Evolutionary conservation across 2,888 invertebrate genomes (phyloP), one percentile per base, ranked within the genome.

Genomic region (Chalcis sispes): DNA sequence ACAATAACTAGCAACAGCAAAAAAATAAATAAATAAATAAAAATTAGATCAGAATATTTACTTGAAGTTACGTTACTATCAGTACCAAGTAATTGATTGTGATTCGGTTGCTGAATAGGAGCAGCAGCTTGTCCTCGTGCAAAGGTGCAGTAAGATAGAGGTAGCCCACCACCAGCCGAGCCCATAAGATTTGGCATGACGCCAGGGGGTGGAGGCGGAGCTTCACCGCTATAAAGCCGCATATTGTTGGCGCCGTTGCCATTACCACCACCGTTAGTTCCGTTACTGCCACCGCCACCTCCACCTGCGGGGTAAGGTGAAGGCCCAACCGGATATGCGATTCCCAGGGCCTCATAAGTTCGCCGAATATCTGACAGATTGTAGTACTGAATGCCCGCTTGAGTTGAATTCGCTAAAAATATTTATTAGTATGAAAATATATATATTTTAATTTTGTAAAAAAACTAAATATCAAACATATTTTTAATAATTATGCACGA

Each of bases 21-120:
- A n/a, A n/a, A n/a, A n/a, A n/a, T n/a, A n/a, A n/a, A n/a, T n/a
- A n/a, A n/a, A n/a, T n/a, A n/a, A n/a, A n/a, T n/a, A n/a, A n/a
- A n/a, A n/a, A n/a, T n/a, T n/a, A n/a, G n/a, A n/a, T n/a, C n/a
- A n/a, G n/a, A n/a, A n/a, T 25, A 52, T 52, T 52, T 52, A 52
- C 52, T 52, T 50, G 3, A 52, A 54, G 25, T 20, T n/a, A 7
- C 58, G 32, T 66, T 59, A 70, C 13, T 59, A 70, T 59, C 65
- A 77, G 66, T 77, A 77, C 77, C 77, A 58, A 77, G 74, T 65
- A 75, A 61, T 64, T 74, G 77, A 61, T 77, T 74, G 36, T 77
- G 74, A 23, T 54, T 65, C 23, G 71, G 46, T n/a, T 62, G 73
- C 20, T 72, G 77, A 13, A 72, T 25, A 27, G 50, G 23, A 0